These are phyloP conservation scores for Anisognathus igniventris DNA, from an alignment of 2,797 vertebrate genomes.

Conservation along the genomic window DNA sequence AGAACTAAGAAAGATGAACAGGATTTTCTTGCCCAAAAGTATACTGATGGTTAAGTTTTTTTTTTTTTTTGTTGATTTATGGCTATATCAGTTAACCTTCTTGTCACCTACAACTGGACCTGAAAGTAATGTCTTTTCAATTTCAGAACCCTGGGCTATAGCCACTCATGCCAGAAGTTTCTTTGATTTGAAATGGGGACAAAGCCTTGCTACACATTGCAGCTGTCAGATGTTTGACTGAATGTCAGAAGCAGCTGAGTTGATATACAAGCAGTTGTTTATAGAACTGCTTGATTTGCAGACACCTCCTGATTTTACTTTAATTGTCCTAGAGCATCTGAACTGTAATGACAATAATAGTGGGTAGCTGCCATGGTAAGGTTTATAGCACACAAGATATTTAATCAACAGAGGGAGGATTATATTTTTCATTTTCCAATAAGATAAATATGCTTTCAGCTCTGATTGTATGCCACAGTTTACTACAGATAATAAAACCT, in stretches of 20 bases:
- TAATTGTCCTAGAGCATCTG: not conserved
- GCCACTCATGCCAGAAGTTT: not conserved
- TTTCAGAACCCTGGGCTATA: not conserved
- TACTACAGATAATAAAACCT: slow-evolving; percentile 5
- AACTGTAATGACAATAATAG: slow-evolving; percentile 14
- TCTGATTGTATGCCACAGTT: not conserved
- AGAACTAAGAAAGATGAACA: not conserved
- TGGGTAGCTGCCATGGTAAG: not conserved
- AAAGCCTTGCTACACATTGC: not conserved
- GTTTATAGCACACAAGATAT: not conserved
- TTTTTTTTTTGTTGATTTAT: not conserved
- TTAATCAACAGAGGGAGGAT: not conserved
- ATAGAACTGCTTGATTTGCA: slow-evolving; percentile 28
- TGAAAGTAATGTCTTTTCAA: not conserved
- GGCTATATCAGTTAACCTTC: not conserved
- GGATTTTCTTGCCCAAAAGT: not conserved
- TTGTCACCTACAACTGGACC: not conserved
- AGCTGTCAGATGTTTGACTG: not conserved
- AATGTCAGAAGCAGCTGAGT: not conserved
- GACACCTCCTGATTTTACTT: slow-evolving; percentile 11
- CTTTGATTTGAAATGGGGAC: not conserved
- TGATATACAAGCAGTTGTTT: not conserved
- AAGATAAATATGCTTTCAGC: slow-evolving; percentile 17
- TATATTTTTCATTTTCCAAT: slow-evolving; percentile 32
- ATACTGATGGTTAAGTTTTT: not conserved